Evolutionary conservation across 37 sponge, comb jelly and placozoan species (phyloP), one percentile per base, ranked within the genome.

Genomic region (Crambe crambe): DNA sequence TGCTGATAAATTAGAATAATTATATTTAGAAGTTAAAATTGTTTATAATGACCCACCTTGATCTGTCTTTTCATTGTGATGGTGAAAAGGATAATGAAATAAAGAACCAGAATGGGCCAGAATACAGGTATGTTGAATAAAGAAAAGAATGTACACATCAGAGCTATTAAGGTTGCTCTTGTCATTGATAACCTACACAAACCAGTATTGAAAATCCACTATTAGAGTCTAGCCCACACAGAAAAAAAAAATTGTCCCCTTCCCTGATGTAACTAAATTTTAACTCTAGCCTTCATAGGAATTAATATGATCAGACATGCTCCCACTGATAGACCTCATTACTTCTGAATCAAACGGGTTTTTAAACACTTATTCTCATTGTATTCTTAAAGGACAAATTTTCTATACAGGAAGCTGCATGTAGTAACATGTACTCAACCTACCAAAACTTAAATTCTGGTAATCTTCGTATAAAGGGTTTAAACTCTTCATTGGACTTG

Each of bases 371-470:
- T n/a, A n/a, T n/a, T n/a, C n/a, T n/a, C 12, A 12, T 30, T 65
- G 32, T 30, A 54, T 54, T 54, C 18, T 20, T 18, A 20, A 54
- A 20, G 18, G 18, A 54, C 56, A 54, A 20, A 20, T 54, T 20
- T 20, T 18, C 25, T 29, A 23, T 61, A 27, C 30, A 23, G 6
- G 25, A 4, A 61, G 6, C 63, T 29, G 63, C 15, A 20, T 29
- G 30, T 27, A 61, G 12, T 4, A 61, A 61, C 12, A 20, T 27
- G n/a, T n/a, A n/a, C n/a, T n/a, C n/a, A 3, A 9, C 83, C 65
- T 61, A 95, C 97, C 97, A 97, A 77, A 97, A 97, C 60, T 97
- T 97, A 59, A 97, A 97, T 54, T 97, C 97, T 20, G 97, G 97
- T 29, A 97, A 60, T 29, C 97, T 76, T 36, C 97, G 42, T 9